Percentiles rank a stretch among this genome's conserved stretches.
These are phyloP conservation scores for Cottoperca gobio DNA, from an alignment of 2,797 vertebrate species.

Conservation along the genomic window DNA sequence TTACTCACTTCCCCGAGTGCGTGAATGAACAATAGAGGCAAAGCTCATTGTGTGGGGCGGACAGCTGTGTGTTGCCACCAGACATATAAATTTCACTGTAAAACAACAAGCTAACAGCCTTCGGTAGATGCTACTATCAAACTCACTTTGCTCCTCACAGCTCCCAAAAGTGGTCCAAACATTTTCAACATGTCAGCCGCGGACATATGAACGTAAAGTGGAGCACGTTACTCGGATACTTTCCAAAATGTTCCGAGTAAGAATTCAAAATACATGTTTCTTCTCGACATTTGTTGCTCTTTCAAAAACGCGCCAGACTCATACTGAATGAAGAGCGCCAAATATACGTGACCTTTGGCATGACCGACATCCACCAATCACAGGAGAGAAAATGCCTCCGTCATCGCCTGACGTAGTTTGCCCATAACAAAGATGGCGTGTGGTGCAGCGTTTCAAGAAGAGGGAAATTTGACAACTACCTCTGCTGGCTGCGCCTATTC, in stretches of 20 bases:
- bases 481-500: slow-evolving; percentile 20
- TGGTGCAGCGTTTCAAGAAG: accelerated
- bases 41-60: slow-evolving; percentile 15
- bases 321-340: slow-evolving; percentile 83
- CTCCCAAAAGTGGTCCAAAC: slow-evolving; percentile 1
- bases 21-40: neutral
- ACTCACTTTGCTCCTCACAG: slow-evolving; percentile 5
- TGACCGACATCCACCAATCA: slow-evolving; percentile 76
- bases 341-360: slow-evolving; percentile 76
- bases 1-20: slow-evolving; percentile 5
- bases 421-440: slow-evolving; percentile 67
- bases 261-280: slow-evolving; percentile 28
- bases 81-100: neutral
- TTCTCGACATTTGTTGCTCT: slow-evolving; percentile 3
- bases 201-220: accelerated
- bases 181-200: slow-evolving; percentile 4
- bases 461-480: slow-evolving; percentile 35
- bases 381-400: neutral
- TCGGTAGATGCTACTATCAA: slow-evolving; percentile 1
- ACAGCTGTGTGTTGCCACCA: slow-evolving; percentile 23
- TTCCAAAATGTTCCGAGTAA: neutral
- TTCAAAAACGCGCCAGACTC: slow-evolving; percentile 81
- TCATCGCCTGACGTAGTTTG: slow-evolving; percentile 2
- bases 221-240: neutral
- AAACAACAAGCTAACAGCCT: slow-evolving; percentile 64